Conservation (phyloP, 2,113 vertebrate genomes). For the Indicator maculatus region DNA sequence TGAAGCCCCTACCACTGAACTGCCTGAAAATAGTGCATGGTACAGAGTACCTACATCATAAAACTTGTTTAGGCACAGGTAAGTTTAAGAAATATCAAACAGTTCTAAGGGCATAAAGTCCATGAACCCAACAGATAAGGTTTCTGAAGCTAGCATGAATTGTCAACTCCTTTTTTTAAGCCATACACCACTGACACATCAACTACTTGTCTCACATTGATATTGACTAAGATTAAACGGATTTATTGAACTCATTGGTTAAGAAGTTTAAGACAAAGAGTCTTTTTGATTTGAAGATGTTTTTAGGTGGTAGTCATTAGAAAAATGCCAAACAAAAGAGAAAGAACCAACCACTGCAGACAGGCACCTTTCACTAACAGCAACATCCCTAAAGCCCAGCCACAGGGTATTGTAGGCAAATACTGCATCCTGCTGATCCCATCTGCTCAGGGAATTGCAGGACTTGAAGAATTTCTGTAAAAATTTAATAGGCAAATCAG, state of each 20-base stretch:
- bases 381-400: not conserved
- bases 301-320: not conserved
- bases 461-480: not conserved
- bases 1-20: too few relatives aligned
- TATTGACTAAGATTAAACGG: not conserved
- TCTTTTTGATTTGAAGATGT: not conserved
- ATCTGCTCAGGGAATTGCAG: not conserved
- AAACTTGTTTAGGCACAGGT: not conserved
- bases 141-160: not conserved
- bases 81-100: not conserved
- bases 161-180: not conserved
- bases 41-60: not conserved
- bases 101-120: not conserved
- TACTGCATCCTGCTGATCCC: not conserved
- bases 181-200: not conserved
- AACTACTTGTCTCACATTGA: not conserved
- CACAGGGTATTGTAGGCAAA: not conserved
- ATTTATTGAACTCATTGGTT: not conserved
- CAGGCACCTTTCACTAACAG: not conserved
- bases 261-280: not conserved
- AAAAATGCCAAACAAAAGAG: not conserved
- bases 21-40: not conserved
- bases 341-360: not conserved
- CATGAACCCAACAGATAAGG: not conserved
- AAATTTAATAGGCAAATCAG: conserved; percentile 12